Evolutionary conservation across 2,797 vertebrate genomes (phyloP), one percentile per base, ranked within the genome.

Genomic region (Gymnoscopelus microlampas): DNA sequence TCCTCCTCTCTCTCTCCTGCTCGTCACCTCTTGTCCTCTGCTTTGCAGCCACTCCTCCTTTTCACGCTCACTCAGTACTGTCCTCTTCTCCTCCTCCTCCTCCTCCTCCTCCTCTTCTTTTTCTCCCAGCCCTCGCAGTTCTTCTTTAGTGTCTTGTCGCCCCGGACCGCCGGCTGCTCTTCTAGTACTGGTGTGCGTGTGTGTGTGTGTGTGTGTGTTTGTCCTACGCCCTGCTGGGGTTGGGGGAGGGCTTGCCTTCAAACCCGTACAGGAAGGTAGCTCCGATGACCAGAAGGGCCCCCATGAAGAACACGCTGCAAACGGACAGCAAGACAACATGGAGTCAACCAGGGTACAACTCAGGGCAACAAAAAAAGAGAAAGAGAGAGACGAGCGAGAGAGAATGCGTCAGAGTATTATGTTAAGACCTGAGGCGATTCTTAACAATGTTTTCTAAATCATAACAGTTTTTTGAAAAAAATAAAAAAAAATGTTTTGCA

Each of bases 241-340:
- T 98, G 86, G 95, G 89, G 75, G 94, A 63, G 6, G 95, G 88
- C 88, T 97, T 98, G 83, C 93, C 93, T 88, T 97, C 96, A 39
- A 98, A 99, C 74, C 98, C 96, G 0, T 99, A 99, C 44, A 99
- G 93, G 85, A 99, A 99, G 73, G 98, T 99, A 63, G 98, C 98
- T 63, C 83, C 76, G 74, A 99, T 99, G 87, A 99, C 98, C 84
- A 99, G 90, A 81, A 98, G 0, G 68, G 98, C 93, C 82, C 98
- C 98, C 12, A 98, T 70, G 90, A 99, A 98, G 89, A 99, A 99
- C 51, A 99, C 92, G 50, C 98, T 99, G 80, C 67, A 88, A 88
- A 26, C 75, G 8, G 70, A 92, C 0, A 88, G 8, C 48, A 56
- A 69, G 54, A 85, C n/a, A 35, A 39, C 24, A 29, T 29, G 0